Evolutionary conservation across 2,113 vertebrate genomes (phyloP).

Genomic region (Synchiropus splendidus): DNA sequence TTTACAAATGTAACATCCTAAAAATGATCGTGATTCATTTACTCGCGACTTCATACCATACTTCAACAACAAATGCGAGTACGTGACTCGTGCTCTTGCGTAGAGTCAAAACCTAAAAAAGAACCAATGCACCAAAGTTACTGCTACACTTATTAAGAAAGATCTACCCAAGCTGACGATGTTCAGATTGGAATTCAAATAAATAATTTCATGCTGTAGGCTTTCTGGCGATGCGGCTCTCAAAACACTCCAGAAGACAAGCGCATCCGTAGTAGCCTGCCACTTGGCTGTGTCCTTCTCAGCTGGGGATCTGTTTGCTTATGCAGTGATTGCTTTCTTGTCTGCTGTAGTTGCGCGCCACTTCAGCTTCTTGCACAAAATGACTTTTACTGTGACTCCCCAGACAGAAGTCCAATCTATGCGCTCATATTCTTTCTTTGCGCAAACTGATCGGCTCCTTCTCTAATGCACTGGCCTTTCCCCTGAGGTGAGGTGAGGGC

Average conservation of each 20-base stretch:
- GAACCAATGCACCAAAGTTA: no score
- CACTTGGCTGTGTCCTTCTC: constrained; percentile 42
- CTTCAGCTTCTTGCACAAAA: constrained; percentile 40
- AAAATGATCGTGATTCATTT: no score
- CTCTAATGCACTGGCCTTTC: constrained; percentile 54
- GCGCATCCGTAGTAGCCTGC: constrained; percentile 39
- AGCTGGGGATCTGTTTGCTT: constrained; percentile 50
- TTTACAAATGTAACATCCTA: no score
- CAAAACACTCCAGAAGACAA: constrained; percentile 52
- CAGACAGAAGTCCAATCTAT: constrained; percentile 54
- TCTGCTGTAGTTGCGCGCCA: constrained; percentile 33
- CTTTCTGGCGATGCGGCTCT: constrained; percentile 14
- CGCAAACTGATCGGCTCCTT: constrained; percentile 55
- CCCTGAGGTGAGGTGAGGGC: constrained; percentile 43
- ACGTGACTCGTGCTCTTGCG: no score
- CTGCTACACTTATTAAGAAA: no score
- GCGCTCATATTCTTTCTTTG: constrained; percentile 58
- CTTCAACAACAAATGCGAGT: no score
- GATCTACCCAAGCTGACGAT: no score
- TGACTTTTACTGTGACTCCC: constrained; percentile 47
- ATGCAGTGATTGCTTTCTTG: constrained; percentile 51
- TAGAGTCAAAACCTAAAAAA: no score
- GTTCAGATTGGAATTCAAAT: no score
- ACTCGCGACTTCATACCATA: no score
- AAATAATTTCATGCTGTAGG: no score